A percentile compares a stretch with the other conserved stretches of the same genome.
Evolutionary conservation across 2,797 vertebrate species (phyloP).

Genomic region (Sebastiscus albofasciatus): DNA sequence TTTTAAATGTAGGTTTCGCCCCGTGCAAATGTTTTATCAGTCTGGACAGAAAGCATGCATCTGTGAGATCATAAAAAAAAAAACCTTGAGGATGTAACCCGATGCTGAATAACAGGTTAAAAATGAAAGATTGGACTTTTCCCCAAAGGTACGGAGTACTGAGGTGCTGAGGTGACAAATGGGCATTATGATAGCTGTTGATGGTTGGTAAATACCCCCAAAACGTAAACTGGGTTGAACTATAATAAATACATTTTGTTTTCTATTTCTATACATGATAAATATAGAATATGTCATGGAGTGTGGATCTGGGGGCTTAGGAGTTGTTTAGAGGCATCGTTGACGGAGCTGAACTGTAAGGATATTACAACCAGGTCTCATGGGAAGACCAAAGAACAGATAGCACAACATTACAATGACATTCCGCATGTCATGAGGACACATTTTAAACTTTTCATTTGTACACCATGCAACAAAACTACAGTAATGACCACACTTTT

Average conservation of each 20-base stretch:
- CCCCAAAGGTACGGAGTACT: neutral
- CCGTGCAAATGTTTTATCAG: neutral
- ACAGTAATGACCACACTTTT: no score
- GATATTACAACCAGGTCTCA: no score
- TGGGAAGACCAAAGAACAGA: no score
- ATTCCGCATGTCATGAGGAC: no score
- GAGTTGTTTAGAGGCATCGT: no score
- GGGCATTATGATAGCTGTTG: neutral
- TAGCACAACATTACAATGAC: no score
- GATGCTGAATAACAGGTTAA: neutral
- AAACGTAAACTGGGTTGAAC: neutral
- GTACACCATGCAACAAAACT: no score
- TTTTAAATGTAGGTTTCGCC: neutral
- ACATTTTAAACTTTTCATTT: no score
- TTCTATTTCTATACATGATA: neutral
- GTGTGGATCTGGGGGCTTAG: no score
- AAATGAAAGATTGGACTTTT: neutral
- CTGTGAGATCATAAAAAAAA: neutral
- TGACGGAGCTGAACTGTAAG: no score
- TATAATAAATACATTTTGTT: neutral
- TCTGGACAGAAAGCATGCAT: neutral
- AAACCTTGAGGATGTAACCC: neutral
- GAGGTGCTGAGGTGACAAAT: neutral
- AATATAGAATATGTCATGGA: neutral
- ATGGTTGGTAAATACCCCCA: neutral